These are phyloP conservation scores for Labeo calbasu DNA, from an alignment of 2,797 vertebrate genomes.

Conservation along the genomic window DNA sequence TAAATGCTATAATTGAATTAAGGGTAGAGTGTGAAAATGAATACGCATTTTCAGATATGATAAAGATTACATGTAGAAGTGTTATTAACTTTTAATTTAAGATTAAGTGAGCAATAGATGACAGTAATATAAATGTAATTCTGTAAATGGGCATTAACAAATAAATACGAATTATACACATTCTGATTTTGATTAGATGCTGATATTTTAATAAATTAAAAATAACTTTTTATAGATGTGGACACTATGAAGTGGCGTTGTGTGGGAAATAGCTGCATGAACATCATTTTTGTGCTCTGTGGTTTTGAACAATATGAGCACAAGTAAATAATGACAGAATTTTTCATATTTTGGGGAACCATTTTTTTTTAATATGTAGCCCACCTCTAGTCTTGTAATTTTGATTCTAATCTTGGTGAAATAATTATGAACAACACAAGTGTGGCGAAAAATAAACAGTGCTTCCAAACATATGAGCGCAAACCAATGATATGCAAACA, in stretches of 20 bases:
- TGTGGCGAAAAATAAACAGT: not conserved
- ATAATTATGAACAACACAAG: constrained; percentile 36
- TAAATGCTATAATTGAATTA: not conserved
- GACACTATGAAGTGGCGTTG: not conserved
- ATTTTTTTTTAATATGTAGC: not conserved
- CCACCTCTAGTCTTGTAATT: not conserved
- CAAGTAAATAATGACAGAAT: not conserved
- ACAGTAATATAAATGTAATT: not conserved
- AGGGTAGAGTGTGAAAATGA: not conserved
- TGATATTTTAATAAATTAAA: not conserved
- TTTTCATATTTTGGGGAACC: not conserved
- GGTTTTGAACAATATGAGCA: not conserved
- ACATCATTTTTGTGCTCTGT: not conserved
- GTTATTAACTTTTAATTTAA: not conserved
- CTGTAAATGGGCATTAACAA: not conserved
- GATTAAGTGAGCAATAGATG: not conserved
- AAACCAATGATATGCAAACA: constrained; percentile 32
- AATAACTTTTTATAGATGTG: not conserved
- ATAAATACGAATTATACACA: not conserved
- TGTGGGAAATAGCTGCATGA: not conserved
- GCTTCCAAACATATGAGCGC: not conserved
- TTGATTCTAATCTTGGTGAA: constrained; percentile 46
- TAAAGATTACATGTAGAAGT: not conserved
- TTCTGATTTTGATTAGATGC: not conserved
- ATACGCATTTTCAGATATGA: not conserved